Evolutionary conservation across 2,113 vertebrate genomes (phyloP).

Genomic region (Paramisgurnus dabryanus): DNA sequence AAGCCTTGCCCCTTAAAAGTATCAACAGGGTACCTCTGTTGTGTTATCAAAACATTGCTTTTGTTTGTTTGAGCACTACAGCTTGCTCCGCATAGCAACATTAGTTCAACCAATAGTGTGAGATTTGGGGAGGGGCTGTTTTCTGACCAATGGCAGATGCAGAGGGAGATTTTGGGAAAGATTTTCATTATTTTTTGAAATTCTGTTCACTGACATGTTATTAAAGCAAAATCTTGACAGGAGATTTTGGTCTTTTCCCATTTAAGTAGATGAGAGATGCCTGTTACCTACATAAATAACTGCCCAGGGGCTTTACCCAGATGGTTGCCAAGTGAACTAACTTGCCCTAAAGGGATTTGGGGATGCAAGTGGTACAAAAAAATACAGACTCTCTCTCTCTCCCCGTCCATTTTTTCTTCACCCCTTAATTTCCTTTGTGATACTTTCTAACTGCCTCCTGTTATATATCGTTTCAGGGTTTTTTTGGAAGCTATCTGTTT

Average conservation of each 20-base stretch:
- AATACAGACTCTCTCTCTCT: not conserved
- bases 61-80: slow-evolving; percentile 25
- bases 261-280: not conserved
- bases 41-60: not conserved
- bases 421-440: slow-evolving; percentile 28
- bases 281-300: not conserved
- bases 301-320: not conserved
- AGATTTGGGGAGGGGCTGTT: too few relatives aligned
- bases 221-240: not conserved
- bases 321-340: too few relatives aligned
- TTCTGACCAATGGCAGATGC: too few relatives aligned
- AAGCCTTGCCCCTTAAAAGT: too few relatives aligned
- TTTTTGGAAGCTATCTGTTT: slow-evolving; percentile 57
- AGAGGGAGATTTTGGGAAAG: too few relatives aligned
- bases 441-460: slow-evolving; percentile 57
- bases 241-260: not conserved
- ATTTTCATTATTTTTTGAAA: too few relatives aligned
- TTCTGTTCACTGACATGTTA: not conserved
- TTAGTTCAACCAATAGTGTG: too few relatives aligned
- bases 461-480: slow-evolving; percentile 75
- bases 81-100: too few relatives aligned
- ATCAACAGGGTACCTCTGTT: not conserved
- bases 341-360: too few relatives aligned
- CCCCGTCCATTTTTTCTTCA: not conserved
- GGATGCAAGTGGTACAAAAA: too few relatives aligned